Percentiles rank a stretch among this genome's conserved stretches.
phyloP scores from a whole-genome alignment of 2,797 vertebrate species.

The Epinephelus malabaricus region DNA sequence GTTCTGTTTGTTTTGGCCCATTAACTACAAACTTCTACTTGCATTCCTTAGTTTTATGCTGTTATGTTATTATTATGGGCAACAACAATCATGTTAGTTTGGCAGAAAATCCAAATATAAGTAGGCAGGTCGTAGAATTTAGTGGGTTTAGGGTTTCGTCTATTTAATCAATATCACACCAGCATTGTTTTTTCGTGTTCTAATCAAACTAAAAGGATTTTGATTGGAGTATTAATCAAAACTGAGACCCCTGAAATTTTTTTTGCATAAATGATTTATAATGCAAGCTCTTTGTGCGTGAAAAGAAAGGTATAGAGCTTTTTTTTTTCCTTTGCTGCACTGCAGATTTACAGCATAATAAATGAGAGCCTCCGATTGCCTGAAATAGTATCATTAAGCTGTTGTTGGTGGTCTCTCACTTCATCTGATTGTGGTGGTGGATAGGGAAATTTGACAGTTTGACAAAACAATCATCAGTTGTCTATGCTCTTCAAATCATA shows the following conservation, averaged over 20 bases:
- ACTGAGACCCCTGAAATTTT: conserved; percentile 24
- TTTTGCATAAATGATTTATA: conserved; percentile 55
- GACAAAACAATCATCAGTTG: conserved; percentile 56
- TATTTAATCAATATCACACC: conserved; percentile 29
- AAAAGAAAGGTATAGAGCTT: conserved; percentile 14
- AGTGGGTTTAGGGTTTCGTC: conserved; percentile 18
- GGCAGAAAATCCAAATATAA: not conserved
- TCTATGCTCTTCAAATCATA: conserved; percentile 36
- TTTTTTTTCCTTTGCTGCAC: conserved; percentile 22
- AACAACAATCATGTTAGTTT: not conserved
- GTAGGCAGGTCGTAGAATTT: not conserved
- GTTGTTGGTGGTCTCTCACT: conserved; percentile 35
- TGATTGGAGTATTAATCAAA: conserved; percentile 69
- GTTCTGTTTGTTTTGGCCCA: conserved; percentile 5
- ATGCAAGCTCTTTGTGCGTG: conserved; percentile 17
- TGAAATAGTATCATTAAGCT: conserved; percentile 59
- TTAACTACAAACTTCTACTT: conserved; percentile 1
- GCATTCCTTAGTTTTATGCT: not conserved
- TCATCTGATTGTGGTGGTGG: conserved; percentile 2
- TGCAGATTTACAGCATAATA: conserved; percentile 68
- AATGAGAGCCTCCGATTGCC: conserved; percentile 40
- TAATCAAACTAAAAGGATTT: conserved; percentile 76
- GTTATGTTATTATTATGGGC: not conserved
- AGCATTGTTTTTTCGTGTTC: conserved; percentile 38
- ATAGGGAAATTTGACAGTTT: conserved; percentile 47